A percentile compares a stretch with the other conserved stretches of the same genome.
Conservation (phyloP, 2,888 invertebrate species). For the Hemithea aestivaria region DNA sequence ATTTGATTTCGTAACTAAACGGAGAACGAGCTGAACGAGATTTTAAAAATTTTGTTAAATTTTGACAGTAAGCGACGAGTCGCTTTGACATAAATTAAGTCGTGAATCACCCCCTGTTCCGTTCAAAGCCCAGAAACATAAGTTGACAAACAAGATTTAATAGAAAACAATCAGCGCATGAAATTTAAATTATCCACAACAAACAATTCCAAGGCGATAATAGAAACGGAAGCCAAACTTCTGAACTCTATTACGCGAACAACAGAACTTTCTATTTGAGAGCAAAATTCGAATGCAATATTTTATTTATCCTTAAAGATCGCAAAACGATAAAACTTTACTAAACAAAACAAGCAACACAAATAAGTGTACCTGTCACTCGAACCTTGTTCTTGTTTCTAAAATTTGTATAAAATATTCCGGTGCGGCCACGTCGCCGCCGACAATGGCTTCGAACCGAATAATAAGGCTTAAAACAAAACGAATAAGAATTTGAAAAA, state of each 20-base stretch:
- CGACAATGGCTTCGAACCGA: slow-evolving; percentile 57
- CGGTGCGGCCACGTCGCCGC: slow-evolving; percentile 58
- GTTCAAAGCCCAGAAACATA: slow-evolving; percentile 42
- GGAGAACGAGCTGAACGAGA: too few species aligned
- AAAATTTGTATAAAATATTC: slow-evolving; percentile 79
- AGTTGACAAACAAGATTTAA: slow-evolving; percentile 62
- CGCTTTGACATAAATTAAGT: too few species aligned
- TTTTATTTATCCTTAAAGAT: slow-evolving; percentile 73
- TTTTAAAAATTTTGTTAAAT: too few species aligned
- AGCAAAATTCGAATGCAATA: slow-evolving; percentile 62
- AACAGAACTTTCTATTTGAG: slow-evolving; percentile 65
- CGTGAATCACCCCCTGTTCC: slow-evolving; percentile 30
- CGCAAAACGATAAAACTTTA: slow-evolving; percentile 67
- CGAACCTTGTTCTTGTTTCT: slow-evolving; percentile 73
- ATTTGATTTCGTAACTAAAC: too few species aligned
- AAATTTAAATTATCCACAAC: slow-evolving; percentile 71
- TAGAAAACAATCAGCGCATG: slow-evolving; percentile 57
- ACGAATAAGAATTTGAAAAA: slow-evolving; percentile 41
- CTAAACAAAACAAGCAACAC: slow-evolving; percentile 72
- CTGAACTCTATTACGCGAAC: slow-evolving; percentile 68
- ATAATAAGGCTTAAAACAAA: slow-evolving; percentile 52
- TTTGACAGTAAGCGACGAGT: too few species aligned
- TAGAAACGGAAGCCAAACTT: slow-evolving; percentile 71
- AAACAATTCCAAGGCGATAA: slow-evolving; percentile 64
- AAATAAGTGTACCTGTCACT: slow-evolving; percentile 77